Evolutionary conservation across 2,888 invertebrate genomes (phyloP).

Genomic region (Chymomyza caudatula): DNA sequence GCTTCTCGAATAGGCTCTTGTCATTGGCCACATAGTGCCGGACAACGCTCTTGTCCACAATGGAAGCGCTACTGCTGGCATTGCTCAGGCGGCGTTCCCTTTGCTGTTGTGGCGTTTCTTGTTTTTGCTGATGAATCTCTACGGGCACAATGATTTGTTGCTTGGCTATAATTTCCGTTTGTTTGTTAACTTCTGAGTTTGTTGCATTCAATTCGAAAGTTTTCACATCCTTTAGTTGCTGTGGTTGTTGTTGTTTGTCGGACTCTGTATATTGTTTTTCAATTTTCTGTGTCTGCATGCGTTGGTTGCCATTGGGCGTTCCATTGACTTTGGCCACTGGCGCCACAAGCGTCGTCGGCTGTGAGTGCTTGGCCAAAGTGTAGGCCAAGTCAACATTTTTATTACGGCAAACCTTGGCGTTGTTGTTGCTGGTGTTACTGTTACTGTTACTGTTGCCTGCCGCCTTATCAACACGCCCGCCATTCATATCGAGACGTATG

Average conservation of each 20-base stretch:
- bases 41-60: conserved; percentile 79
- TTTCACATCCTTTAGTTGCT: conserved; percentile 11
- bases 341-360: conserved; percentile 21
- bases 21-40: conserved; percentile 83
- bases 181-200: conserved; percentile 27
- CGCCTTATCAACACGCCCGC: conserved; percentile 64
- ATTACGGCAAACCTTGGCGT: conserved; percentile 75
- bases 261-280: conserved; percentile 21
- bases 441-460: conserved; percentile 53
- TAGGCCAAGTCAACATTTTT: conserved; percentile 79
- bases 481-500: conserved; percentile 61
- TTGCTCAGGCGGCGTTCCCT: conserved; percentile 55
- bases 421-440: conserved; percentile 20
- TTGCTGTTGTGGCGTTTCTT: conserved; percentile 16
- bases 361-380: conserved; percentile 57
- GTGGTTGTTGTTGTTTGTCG: background rate
- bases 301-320: conserved; percentile 27
- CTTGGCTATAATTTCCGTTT: conserved; percentile 36
- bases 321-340: conserved; percentile 8
- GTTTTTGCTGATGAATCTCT: conserved; percentile 56
- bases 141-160: conserved; percentile 70
- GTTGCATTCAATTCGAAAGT: conserved; percentile 25
- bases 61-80: conserved; percentile 64
- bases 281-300: conserved; percentile 22
- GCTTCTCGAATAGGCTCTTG: conserved; percentile 81